phyloP scores from a whole-genome alignment of 2,888 invertebrate genomes.

The Bellardia bayeri region DNA sequence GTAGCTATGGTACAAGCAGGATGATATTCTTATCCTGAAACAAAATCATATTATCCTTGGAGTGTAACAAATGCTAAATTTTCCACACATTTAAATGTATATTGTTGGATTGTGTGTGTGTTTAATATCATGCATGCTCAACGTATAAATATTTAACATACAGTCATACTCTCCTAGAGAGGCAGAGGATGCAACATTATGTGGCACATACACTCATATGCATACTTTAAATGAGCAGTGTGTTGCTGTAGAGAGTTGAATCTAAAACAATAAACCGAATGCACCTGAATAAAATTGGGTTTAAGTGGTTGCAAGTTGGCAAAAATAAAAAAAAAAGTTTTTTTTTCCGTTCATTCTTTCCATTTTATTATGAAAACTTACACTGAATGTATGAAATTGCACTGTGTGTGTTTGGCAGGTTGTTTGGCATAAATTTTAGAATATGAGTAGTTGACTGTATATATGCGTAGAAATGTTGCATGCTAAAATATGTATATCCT shows the following conservation, averaged over 20 bases:
- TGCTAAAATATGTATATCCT: constrained; percentile 20
- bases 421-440: constrained; percentile 54
- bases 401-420: constrained; percentile 28
- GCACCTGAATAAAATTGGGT: constrained; percentile 72
- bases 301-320: constrained; percentile 72
- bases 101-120: constrained; percentile 75
- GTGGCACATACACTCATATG: background rate
- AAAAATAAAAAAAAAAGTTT: constrained; percentile 25
- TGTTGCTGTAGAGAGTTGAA: constrained; percentile 40
- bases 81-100: constrained; percentile 83
- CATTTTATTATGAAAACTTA: constrained; percentile 19
- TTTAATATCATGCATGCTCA: constrained; percentile 38
- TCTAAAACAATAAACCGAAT: constrained; percentile 73
- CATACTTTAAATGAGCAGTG: background rate
- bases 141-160: constrained; percentile 25
- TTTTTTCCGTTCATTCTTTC: constrained; percentile 23
- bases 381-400: constrained; percentile 22
- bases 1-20: constrained; percentile 20
- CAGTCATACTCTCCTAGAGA: background rate
- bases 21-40: constrained; percentile 68
- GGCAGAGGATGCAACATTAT: too few relatives aligned
- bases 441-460: constrained; percentile 32
- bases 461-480: constrained; percentile 23
- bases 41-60: constrained; percentile 73
- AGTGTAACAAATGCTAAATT: constrained; percentile 79